Base-by-base conservation (phyloP, 2,888 invertebrate species). In the Folsomia candida region DNA sequence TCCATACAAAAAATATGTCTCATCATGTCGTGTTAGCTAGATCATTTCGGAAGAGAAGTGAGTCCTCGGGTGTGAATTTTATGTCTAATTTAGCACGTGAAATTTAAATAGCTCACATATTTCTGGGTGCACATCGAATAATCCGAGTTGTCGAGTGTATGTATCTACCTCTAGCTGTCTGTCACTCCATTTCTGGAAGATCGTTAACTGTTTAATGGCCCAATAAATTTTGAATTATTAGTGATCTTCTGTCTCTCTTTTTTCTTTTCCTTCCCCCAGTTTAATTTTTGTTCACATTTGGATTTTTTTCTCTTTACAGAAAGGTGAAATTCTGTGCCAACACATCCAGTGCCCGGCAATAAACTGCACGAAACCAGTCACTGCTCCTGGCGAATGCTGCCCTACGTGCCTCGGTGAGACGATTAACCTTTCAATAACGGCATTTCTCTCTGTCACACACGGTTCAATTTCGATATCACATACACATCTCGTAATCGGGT, bases 321-420 rank as follows among this genome's bases (percentile, higher is more conserved):
- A 91, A 86, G 93, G 94, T 64, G 90, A 90, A 81, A 89, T 93
- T 78, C 88, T 90, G 83, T 94, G 94, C 87, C 88, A 89, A 83
- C 90, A 90, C 81, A 89, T 90, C 75, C 89, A 90, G 83, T 94
- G 94, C 86, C 89, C 90, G 67, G 86, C 87, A 81, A 87, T 88
- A 72, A 87, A 87, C 80, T 94, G 94, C 86, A 91, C 90, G 84
- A 89, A 91, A 84, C 93, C 94, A 80, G 89, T 91, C 74, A 85
- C 88, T 81, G 88, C 88, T 81, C 88, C 88, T 77, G 92, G 91
- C 78, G 89, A 91, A 83, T 94, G 93, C 84, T 94, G 94, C 84
- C 91, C 91, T 73, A 89, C 88, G 81, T 94, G 94, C 86, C 87
- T 91, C 82, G 91, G 93, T 93, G 87, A 89, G 91, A 87, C 76